Evolutionary conservation across 30 jellyfish, hydroid and myxozoan species (phyloP), one percentile per base, ranked within the genome.

Genomic region (Chrysaora quinquecirrha): DNA sequence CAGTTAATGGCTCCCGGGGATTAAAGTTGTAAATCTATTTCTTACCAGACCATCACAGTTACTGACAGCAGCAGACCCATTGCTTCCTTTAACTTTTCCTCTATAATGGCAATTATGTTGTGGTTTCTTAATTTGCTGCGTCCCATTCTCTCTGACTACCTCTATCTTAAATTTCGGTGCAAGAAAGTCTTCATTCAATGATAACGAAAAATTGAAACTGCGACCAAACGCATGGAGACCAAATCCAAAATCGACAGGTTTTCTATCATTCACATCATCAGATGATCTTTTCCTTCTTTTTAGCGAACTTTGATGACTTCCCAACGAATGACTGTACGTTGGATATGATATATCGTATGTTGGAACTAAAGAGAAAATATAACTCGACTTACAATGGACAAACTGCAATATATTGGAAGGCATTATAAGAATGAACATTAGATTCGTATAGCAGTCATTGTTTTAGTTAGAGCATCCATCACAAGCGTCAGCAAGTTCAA

Each of bases 41-140:
- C 96, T 62, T 60, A 93, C 98, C 93, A 93, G 30, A 56, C 98
- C 98, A 22, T 88, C 84, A 58, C 98, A 93, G 48, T 89, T 87
- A 75, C 97, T 93, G 30, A 93, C 28, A 3, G 97, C 98, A 14
- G 95, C 98, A 18, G 97, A 80, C 31, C 89, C 95, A 29, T 76
- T 21, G 22, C 33, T 73, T 29, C 97, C 93, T 27, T 49, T 30
- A 38, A 93, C 91, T 25, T 65, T 82, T 30, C 98, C 98, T 2
- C 72, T 62, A 80, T 80, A 93, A 76, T 93, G 95, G 76, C 98
- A 93, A 61, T 70, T 48, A 23, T 69, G 48, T 28, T 19, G 2
- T 9, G 87, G 50, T 21, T 67, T 72, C 30, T 76, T 67, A 30
- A 76, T 69, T 20, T 46, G 20, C n/a, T 64, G 83, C 20, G 95